Evolutionary conservation across 2,888 invertebrate genomes (phyloP).

Genomic region (Oithona nana): DNA sequence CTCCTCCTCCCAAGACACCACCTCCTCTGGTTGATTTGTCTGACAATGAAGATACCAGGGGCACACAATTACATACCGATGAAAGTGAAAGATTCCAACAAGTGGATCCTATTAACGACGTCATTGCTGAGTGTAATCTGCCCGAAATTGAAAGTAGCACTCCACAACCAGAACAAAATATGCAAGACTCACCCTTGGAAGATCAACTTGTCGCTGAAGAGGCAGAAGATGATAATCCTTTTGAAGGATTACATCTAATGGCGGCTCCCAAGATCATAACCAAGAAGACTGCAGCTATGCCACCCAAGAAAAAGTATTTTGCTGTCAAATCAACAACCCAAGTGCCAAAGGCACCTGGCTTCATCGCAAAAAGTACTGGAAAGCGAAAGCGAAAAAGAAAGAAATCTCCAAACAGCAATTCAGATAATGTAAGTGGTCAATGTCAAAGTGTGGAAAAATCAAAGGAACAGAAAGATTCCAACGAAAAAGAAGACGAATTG

Average conservation of each 20-base stretch:
- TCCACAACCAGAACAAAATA: background rate
- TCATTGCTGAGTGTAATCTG: too few species aligned
- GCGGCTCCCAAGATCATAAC: background rate
- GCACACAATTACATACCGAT: background rate
- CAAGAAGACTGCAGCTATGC: background rate
- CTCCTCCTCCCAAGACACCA: background rate
- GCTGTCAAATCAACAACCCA: background rate
- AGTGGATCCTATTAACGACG: background rate
- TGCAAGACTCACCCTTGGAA: background rate
- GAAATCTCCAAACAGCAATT: background rate
- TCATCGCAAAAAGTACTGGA: background rate
- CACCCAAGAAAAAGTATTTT: too few species aligned
- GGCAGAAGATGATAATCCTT: background rate
- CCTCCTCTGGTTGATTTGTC: background rate
- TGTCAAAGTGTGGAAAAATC: background rate
- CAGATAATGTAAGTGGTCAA: too few species aligned
- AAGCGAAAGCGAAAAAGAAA: background rate
- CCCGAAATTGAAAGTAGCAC: background rate
- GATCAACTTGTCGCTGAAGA: too few species aligned
- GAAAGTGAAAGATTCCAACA: background rate
- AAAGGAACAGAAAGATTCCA: background rate
- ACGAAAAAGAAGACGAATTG: background rate
- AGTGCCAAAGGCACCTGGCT: background rate
- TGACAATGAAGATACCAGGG: background rate
- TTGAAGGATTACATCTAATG: background rate